Base-by-base conservation (phyloP, 2,797 vertebrate species). In the Bradypodion ventrale region DNA sequence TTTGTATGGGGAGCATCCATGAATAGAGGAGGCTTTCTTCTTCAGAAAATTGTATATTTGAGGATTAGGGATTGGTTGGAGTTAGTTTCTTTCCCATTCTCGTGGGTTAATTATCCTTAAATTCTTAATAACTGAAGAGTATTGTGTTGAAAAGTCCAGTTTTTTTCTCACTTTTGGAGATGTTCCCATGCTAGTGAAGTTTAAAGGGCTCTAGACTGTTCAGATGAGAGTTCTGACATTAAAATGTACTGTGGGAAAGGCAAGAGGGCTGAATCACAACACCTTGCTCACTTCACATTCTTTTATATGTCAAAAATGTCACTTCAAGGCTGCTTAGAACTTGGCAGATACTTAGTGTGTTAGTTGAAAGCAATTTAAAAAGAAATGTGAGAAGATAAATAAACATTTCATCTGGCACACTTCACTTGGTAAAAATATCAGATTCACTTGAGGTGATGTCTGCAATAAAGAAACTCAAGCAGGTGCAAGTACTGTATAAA, bases 301-400 rank as follows among this genome's bases (percentile, higher is more conserved):
- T 81, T 79, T 6, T 21, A 40, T 75, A 29, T 87, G 42, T 29
- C 74, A 76, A 82, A 78, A 87, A 80, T 75, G 29, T 81, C 84
- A 0, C 32, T 83, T 88, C 62, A n/a, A 6, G 21, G 3, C 40
- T 69, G 0, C 32, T 1, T 46, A 80, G 69, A 86, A 72, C 83
- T 78, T 86, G 15, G 13, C 82, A 83, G 23, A 0, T 35, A 1
- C 1, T 76, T 87, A 80, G 85, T 78, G 85, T 78, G 32, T 68
- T 49, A 52, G 63, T 60, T 32, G 19, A 70, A 69, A 70, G 19
- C 35, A 56, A 46, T 77, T 76, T 76, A 40, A 42, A 81, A 69
- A 76, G 74, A 76, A 70, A 77, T 82, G 42, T 72, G 60, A 78
- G 68, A 78, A 73, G 35, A 63, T 72, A 75, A 74, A 62, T 75